Conservation (phyloP, 2,113 vertebrate species). For the Equus przewalskii region DNA sequence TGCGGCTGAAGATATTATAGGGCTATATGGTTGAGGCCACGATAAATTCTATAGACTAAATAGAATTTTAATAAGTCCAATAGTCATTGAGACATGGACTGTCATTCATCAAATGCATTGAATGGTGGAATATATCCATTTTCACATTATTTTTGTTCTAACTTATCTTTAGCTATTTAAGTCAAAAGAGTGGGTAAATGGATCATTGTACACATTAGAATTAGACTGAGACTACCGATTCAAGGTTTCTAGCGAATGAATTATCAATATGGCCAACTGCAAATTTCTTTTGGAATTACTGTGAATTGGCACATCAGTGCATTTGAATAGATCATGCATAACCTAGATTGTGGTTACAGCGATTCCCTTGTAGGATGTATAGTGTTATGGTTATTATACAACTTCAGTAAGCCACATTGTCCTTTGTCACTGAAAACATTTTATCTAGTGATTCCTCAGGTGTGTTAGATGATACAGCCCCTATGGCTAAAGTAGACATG, state of each 20-base stretch:
- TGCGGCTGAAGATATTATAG: slow-evolving; percentile 25
- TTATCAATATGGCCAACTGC: slow-evolving; percentile 56
- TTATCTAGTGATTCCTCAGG: not conserved
- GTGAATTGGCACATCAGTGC: slow-evolving; percentile 10
- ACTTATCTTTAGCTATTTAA: slow-evolving; percentile 63
- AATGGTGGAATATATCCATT: slow-evolving; percentile 56
- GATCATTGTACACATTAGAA: slow-evolving; percentile 56
- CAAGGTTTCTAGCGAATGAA: slow-evolving; percentile 55
- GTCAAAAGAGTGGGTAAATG: slow-evolving; percentile 41
- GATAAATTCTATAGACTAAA: slow-evolving; percentile 16
- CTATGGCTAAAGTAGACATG: not conserved
- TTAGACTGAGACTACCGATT: slow-evolving; percentile 66
- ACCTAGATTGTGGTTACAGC: slow-evolving; percentile 13
- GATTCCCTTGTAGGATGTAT: not conserved
- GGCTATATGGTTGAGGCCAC: not conserved
- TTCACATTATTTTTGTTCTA: slow-evolving; percentile 69
- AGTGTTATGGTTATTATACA: not conserved
- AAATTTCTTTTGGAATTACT: slow-evolving; percentile 66
- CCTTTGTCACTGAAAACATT: slow-evolving; percentile 8
- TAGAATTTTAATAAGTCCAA: slow-evolving; percentile 54
- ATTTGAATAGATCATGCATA: slow-evolving; percentile 46
- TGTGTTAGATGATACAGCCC: not conserved
- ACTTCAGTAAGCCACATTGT: slow-evolving; percentile 22
- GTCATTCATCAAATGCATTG: slow-evolving; percentile 41
- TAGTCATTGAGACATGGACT: slow-evolving; percentile 51